Base-by-base conservation (phyloP, 2,797 vertebrate genomes). In the Anableps anableps region DNA sequence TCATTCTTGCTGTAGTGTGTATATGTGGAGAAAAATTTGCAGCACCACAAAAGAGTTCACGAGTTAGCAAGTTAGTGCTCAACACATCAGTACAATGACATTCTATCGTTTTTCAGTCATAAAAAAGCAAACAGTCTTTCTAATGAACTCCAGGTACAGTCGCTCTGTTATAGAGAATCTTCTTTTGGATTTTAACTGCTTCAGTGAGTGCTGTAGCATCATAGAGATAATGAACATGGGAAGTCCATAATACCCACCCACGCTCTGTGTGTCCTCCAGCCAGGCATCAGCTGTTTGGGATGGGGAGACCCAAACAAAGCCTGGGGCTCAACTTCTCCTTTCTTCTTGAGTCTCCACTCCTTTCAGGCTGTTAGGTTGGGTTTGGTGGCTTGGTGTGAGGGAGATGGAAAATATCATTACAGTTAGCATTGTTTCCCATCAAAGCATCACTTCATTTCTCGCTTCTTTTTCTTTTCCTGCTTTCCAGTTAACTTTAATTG, bases 271-370 rank as follows among this genome's bases (percentile, higher is more conserved):
- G 53, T 86, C 88, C 89, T 75, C 70, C 50, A 90, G 91, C 81
- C 82, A 84, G 84, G 77, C 85, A 86, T 87, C 90, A 91, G 86
- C 90, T 91, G 82, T 83, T 51, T 88, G 72, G 23, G 78, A 91
- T 80, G 83, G 82, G 84, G 87, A 93, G 87, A 94, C 89, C 87
- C 87, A 83, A 72, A 87, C 31, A 88, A 81, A 0, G 74, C 92
- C 90, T 13, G 34, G 72, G 81, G 89, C 88, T 78, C 78, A 83
- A 82, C 86, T 90, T 92, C 84, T 89, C 84, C 80, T 90, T 81
- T 75, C 80, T 81, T 80, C 75, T 45, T 76, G 76, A 68, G 88
- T 85, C 82, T 87, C 73, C 26, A 31, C 74, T 83, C 73, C 82
- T 86, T 29, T 19, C 71, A 80, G 76, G 77, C 68, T 62, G 34